Conservation (phyloP, 2,888 invertebrate genomes). For the Drosophila paracracens region DNA sequence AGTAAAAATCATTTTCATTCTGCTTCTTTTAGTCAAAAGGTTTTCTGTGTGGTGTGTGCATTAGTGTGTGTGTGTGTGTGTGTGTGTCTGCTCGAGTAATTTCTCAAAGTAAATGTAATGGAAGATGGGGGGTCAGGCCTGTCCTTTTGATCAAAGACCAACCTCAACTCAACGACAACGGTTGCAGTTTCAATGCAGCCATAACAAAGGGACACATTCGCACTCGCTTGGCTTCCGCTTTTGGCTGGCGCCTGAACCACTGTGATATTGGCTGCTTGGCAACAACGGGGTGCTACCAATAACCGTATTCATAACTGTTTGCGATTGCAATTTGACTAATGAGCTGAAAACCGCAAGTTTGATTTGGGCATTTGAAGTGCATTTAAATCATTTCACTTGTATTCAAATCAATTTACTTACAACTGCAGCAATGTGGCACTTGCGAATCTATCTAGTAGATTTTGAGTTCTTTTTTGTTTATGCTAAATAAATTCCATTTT, state of each 20-base stretch:
- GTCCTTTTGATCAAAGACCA: background rate
- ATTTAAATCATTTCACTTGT: background rate
- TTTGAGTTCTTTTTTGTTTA: background rate
- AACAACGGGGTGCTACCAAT: background rate
- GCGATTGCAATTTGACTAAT: background rate
- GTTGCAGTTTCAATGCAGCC: background rate
- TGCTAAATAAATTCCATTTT: background rate
- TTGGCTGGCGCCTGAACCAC: background rate
- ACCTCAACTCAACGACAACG: background rate
- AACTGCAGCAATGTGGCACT: background rate
- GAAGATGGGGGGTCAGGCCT: background rate
- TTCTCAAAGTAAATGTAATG: background rate
- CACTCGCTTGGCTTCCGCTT: background rate
- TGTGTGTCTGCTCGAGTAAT: background rate
- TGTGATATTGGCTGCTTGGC: background rate
- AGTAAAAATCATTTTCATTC: constrained; percentile 41
- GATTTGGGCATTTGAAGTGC: background rate
- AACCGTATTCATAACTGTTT: background rate
- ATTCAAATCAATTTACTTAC: background rate
- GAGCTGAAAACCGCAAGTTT: background rate
- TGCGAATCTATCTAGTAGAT: background rate
- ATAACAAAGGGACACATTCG: background rate
- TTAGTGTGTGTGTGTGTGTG: background rate
- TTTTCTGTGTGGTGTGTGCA: constrained; percentile 23
- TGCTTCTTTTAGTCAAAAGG: constrained; percentile 32